These are phyloP conservation scores for Pygoscelis adeliae DNA, from an alignment of 2,113 vertebrate genomes.

Conservation along the genomic window DNA sequence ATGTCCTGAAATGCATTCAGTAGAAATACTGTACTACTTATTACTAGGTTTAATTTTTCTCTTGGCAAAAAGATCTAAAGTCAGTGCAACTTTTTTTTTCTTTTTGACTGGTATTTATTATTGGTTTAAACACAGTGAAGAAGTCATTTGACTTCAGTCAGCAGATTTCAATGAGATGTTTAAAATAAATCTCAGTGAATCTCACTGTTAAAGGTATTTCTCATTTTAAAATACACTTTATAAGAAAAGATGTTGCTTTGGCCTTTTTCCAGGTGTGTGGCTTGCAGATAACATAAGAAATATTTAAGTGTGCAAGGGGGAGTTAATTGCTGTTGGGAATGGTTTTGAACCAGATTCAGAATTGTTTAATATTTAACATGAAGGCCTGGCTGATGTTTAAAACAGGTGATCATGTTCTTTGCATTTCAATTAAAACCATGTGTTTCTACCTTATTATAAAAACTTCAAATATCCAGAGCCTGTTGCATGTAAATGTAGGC, in stretches of 20 bases:
- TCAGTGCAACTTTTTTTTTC: not conserved
- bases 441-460: not conserved
- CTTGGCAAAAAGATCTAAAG: not conserved
- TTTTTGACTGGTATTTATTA: not conserved
- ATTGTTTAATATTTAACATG: constrained; percentile 1
- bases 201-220: not conserved
- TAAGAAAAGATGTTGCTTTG: not conserved
- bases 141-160: not conserved
- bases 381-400: not conserved
- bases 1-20: not conserved
- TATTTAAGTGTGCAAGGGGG: not conserved
- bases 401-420: constrained; percentile 7
- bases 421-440: constrained; percentile 9
- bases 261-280: not conserved
- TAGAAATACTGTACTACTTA: not conserved
- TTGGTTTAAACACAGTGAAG: not conserved
- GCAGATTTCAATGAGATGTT: not conserved
- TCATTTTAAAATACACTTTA: not conserved
- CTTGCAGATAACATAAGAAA: not conserved
- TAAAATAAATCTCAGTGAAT: not conserved
- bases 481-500: not conserved
- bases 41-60: not conserved
- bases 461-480: not conserved
- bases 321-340: constrained; percentile 4
- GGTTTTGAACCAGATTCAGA: constrained; percentile 13